Conservation (phyloP, 2,113 vertebrate species). For the Raja brachyura region DNA sequence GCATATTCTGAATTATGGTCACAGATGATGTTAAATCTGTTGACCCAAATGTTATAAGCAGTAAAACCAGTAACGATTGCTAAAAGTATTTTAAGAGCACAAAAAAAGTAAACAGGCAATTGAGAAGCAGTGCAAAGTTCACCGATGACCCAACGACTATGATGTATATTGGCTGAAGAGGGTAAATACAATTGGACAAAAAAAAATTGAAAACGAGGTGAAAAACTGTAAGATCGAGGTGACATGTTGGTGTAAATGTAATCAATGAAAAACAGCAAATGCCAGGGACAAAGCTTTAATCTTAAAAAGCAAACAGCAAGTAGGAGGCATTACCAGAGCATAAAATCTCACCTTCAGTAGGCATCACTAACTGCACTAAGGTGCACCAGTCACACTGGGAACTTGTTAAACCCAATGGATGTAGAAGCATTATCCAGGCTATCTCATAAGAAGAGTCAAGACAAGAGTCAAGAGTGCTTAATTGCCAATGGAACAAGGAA, state of each 20-base stretch:
- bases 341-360: background rate
- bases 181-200: background rate
- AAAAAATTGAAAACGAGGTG: background rate
- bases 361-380: too few species aligned
- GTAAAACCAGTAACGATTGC: background rate
- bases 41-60: background rate
- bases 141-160: background rate
- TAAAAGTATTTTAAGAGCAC: background rate
- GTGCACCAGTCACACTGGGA: background rate
- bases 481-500: too few species aligned
- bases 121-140: background rate
- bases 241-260: background rate
- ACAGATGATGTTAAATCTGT: background rate
- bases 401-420: too few species aligned
- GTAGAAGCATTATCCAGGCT: background rate
- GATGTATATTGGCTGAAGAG: background rate
- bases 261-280: background rate
- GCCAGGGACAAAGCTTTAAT: background rate
- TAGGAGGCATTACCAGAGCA: background rate
- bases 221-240: background rate
- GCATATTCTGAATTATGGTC: background rate
- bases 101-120: background rate
- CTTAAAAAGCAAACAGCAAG: background rate
- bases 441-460: background rate
- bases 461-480: too few species aligned